These are phyloP conservation scores for Geodia barretti DNA, from an alignment of 37 sponge, comb jelly and placozoan species.

Conservation along the genomic window DNA sequence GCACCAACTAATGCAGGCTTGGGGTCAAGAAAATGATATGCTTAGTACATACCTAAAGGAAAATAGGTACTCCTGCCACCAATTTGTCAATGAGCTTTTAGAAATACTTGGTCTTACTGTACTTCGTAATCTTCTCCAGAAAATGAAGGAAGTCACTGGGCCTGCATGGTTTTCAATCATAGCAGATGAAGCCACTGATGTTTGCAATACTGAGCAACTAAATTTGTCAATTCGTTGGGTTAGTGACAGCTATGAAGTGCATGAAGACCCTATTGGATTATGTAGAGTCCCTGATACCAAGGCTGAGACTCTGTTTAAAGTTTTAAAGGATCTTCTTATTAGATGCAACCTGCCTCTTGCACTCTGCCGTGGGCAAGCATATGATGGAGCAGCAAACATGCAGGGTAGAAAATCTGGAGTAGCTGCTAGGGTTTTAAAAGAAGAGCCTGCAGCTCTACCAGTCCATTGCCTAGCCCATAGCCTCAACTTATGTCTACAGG, in stretches of 20 bases:
- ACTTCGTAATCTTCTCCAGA: conserved; percentile 35
- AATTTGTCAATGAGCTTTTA: conserved; percentile 56
- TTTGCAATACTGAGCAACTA: conserved; percentile 48
- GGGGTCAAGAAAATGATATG: conserved; percentile 37
- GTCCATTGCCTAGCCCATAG: conserved; percentile 61
- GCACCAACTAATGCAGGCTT: conserved; percentile 22
- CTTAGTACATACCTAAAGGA: conserved; percentile 34
- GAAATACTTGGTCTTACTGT: conserved; percentile 37
- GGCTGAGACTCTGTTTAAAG: conserved; percentile 39
- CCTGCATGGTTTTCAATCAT: conserved; percentile 55
- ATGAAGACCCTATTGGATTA: conserved; percentile 55
- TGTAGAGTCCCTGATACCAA: conserved; percentile 46
- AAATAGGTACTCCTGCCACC: conserved; percentile 29
- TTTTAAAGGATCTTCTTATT: conserved; percentile 50
- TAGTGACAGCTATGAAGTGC: conserved; percentile 46
- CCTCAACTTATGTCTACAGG: conserved; percentile 59
- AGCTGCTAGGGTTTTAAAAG: conserved; percentile 31
- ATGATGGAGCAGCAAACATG: conserved; percentile 65
- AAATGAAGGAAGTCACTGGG: conserved; percentile 33
- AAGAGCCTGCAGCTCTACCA: conserved; percentile 48
- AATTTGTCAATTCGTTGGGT: conserved; percentile 58
- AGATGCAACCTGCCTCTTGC: conserved; percentile 47
- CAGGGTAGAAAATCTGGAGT: conserved; percentile 47
- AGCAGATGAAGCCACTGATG: conserved; percentile 66
- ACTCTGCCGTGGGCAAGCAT: conserved; percentile 61